A percentile compares a stretch with the other conserved stretches of the same genome.
phyloP scores from a whole-genome alignment of 2,797 vertebrate genomes.

The Anniella stebbinsi region DNA sequence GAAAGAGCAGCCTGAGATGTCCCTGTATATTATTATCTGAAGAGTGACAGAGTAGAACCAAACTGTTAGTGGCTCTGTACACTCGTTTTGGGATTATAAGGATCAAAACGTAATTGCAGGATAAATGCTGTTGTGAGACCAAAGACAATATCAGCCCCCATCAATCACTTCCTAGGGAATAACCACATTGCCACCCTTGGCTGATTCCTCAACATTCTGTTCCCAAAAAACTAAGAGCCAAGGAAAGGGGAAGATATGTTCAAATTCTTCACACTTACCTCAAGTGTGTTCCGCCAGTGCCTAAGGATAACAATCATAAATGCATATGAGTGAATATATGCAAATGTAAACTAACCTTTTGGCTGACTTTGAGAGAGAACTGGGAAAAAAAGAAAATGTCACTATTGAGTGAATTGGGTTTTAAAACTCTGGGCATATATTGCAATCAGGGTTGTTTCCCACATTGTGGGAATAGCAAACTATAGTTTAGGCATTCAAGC shows the following conservation, averaged over 20 bases:
- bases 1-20: background rate
- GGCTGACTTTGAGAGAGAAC: background rate
- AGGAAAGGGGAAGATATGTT: background rate
- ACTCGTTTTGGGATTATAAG: background rate
- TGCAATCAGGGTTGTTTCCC: background rate
- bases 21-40: background rate
- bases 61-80: background rate
- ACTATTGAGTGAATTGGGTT: background rate
- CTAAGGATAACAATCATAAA: background rate
- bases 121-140: conserved; percentile 34
- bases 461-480: background rate
- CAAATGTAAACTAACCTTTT: background rate
- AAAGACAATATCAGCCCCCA: conserved; percentile 32
- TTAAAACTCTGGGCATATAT: background rate
- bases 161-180: conserved; percentile 32
- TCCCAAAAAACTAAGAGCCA: background rate
- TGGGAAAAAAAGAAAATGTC: background rate
- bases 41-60: background rate
- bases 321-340: background rate
- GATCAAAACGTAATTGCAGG: conserved; percentile 38
- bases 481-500: background rate
- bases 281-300: background rate
- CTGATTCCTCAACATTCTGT: background rate
- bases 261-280: background rate
- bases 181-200: background rate